Percentiles rank a stretch among this genome's conserved stretches.
phyloP scores from a whole-genome alignment of 2,113 vertebrate species.

The Hipposideros armiger region DNA sequence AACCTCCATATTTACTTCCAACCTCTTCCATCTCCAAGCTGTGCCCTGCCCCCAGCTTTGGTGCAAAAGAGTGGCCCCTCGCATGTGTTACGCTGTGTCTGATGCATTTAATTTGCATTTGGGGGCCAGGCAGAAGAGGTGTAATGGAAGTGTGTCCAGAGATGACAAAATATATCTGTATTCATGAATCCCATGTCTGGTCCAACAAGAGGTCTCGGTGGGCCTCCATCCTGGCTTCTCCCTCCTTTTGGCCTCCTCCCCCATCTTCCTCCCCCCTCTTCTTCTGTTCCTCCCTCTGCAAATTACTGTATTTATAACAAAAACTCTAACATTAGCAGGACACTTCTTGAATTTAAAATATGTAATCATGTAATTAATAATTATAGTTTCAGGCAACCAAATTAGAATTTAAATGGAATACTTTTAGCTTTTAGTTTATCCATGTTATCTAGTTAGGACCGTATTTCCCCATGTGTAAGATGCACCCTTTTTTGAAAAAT shows the following conservation, averaged over 20 bases:
- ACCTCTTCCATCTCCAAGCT: neutral
- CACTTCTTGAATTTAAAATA: conserved; percentile 9
- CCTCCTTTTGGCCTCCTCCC: neutral
- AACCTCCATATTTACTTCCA: conserved; percentile 56
- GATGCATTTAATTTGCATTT: conserved; percentile 15
- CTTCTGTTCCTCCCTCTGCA: neutral
- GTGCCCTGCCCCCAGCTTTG: neutral
- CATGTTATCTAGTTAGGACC: neutral
- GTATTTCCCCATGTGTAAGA: no score
- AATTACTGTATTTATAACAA: neutral
- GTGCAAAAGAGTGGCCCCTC: neutral
- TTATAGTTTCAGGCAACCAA: neutral
- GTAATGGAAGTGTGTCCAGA: conserved; percentile 23
- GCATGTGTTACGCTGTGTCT: neutral
- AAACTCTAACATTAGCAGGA: neutral
- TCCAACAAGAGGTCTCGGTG: neutral
- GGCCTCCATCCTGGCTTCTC: neutral
- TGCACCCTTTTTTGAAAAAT: no score
- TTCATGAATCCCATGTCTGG: conserved; percentile 39
- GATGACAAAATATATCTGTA: conserved; percentile 38
- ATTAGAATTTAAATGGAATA: neutral
- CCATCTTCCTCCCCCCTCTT: neutral
- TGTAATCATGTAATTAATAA: neutral
- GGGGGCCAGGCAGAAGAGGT: neutral
- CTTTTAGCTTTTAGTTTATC: conserved; percentile 1